Percentiles rank a stretch among this genome's conserved stretches.
These are phyloP conservation scores for Phenacoccus solenopsis DNA, from an alignment of 1,140 invertebrate genomes.

Conservation along the genomic window DNA sequence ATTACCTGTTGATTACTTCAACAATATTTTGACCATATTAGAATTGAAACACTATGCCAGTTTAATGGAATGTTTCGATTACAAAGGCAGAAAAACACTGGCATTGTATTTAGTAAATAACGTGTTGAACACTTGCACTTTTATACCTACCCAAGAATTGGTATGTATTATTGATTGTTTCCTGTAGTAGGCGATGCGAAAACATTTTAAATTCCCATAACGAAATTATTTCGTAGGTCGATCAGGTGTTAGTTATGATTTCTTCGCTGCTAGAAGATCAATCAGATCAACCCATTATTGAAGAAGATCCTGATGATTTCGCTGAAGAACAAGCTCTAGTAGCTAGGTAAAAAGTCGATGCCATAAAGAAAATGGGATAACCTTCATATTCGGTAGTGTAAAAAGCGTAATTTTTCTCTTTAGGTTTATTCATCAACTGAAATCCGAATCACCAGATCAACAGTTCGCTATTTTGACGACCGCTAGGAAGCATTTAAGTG, in stretches of 20 bases:
- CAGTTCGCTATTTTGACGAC: conserved; percentile 83
- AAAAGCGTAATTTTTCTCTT: conserved; percentile 18
- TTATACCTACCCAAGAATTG: conserved; percentile 68
- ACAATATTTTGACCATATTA: conserved; percentile 77
- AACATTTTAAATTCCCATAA: no score
- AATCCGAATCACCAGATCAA: conserved; percentile 73
- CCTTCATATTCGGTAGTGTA: conserved; percentile 8
- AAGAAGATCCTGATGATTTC: conserved; percentile 85
- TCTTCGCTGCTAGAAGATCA: conserved; percentile 81
- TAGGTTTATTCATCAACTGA: conserved; percentile 81
- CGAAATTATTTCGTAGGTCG: conserved; percentile 45
- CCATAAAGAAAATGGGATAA: no score
- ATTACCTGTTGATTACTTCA: conserved; percentile 89
- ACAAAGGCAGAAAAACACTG: conserved; percentile 71
- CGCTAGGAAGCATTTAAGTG: conserved; percentile 79
- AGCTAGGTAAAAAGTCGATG: conserved; percentile 51
- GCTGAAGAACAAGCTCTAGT: conserved; percentile 90
- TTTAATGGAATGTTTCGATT: conserved; percentile 79
- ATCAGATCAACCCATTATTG: conserved; percentile 51
- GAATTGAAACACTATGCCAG: conserved; percentile 71
- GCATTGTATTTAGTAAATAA: conserved; percentile 78
- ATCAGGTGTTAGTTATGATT: conserved; percentile 63
- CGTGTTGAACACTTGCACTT: conserved; percentile 76
- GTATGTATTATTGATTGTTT: not conserved
- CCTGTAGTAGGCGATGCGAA: no score